Conservation (phyloP, 2,888 invertebrate species). For the Ethmia dodecea region DNA sequence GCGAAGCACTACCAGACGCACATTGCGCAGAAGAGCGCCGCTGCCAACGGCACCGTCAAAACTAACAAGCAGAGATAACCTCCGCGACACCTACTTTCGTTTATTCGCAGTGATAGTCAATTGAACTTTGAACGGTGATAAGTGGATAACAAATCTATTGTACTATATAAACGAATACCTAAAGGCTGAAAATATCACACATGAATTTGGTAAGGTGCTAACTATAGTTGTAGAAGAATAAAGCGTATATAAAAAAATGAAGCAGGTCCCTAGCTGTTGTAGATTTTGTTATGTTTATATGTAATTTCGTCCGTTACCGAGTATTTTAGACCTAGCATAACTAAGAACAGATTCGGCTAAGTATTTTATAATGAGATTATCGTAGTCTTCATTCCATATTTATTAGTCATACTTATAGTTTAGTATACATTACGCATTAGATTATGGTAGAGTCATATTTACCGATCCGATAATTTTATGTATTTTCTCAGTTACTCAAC, state of each 20-base stretch:
- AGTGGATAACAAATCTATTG: no score
- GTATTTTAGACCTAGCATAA: slow-evolving; percentile 62
- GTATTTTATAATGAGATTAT: slow-evolving; percentile 41
- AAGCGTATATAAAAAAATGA: slow-evolving; percentile 42
- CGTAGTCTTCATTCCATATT: slow-evolving; percentile 46
- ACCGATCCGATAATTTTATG: no score
- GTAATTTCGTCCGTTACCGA: slow-evolving; percentile 75
- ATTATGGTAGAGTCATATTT: no score
- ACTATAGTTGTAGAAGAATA: slow-evolving; percentile 63
- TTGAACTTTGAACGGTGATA: slow-evolving; percentile 65
- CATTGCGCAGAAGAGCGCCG: slow-evolving; percentile 89
- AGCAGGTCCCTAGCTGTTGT: slow-evolving; percentile 52
- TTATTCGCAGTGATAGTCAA: slow-evolving; percentile 51
- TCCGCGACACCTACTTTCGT: slow-evolving; percentile 20
- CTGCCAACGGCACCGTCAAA: slow-evolving; percentile 77
- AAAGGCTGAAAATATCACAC: slow-evolving; percentile 73
- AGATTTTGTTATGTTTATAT: slow-evolving; percentile 71
- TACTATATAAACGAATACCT: slow-evolving; percentile 50
- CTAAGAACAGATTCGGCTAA: slow-evolving; percentile 44
- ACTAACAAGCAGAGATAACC: slow-evolving; percentile 74
- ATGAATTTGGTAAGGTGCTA: slow-evolving; percentile 75
- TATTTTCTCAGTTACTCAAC: no score
- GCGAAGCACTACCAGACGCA: slow-evolving; percentile 97
- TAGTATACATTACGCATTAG: no score
- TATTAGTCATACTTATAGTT: slow-evolving; percentile 50